Evolutionary conservation across 2,888 invertebrate genomes (phyloP).

Genomic region (Thera britannica): DNA sequence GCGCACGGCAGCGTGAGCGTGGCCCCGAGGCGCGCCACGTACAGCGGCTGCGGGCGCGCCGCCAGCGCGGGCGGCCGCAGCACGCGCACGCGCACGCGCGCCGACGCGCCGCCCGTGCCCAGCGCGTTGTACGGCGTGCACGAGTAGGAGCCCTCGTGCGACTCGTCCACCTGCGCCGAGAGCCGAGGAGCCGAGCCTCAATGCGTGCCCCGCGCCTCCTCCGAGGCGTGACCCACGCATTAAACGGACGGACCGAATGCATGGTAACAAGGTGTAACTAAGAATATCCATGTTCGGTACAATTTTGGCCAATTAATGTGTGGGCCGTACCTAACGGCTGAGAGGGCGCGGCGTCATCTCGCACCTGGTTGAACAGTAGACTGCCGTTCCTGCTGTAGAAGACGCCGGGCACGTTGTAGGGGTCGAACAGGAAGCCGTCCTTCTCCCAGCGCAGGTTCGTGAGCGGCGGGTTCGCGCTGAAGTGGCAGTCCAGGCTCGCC

Average conservation of each 20-base stretch:
- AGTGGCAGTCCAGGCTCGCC: conserved; percentile 95
- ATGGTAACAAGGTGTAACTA: too few species aligned
- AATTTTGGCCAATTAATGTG: too few species aligned
- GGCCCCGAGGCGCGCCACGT: conserved; percentile 92
- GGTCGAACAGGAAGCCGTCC: conserved; percentile 95
- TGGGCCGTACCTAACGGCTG: too few species aligned
- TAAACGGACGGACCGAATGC: too few species aligned
- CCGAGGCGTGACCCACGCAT: too few species aligned
- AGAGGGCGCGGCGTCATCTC: not conserved
- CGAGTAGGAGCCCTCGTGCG: conserved; percentile 94
- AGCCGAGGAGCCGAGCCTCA: not conserved
- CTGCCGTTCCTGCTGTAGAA: conserved; percentile 94
- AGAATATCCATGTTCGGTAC: too few species aligned
- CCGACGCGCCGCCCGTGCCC: conserved; percentile 93
- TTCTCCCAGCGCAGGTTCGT: conserved; percentile 97
- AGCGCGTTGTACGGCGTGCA: conserved; percentile 96
- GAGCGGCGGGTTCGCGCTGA: conserved; percentile 95
- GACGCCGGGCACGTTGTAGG: conserved; percentile 94
- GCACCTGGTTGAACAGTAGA: conserved; percentile 89
- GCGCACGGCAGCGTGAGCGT: conserved; percentile 93
- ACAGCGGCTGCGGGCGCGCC: conserved; percentile 91
- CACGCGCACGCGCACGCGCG: conserved; percentile 92
- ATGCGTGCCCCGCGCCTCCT: too few species aligned
- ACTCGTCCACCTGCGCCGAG: conserved; percentile 87
- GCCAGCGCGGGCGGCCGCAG: conserved; percentile 94